phyloP scores from a whole-genome alignment of 2,797 vertebrate species.

The Poecilia gillii region DNA sequence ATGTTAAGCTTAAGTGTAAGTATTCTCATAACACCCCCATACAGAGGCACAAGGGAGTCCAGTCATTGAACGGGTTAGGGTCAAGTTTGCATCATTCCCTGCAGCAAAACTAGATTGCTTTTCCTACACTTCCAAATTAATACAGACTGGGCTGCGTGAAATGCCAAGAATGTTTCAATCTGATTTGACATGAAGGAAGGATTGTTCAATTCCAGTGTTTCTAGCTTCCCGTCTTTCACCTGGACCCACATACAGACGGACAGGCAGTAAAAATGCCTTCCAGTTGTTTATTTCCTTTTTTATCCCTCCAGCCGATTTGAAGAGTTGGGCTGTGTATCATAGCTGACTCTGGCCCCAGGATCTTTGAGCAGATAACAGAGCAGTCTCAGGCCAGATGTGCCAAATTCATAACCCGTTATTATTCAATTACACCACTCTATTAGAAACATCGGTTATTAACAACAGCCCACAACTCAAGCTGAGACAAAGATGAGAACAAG shows the following conservation, averaged over 20 bases:
- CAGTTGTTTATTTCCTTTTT: constrained; percentile 41
- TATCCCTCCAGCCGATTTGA: constrained; percentile 38
- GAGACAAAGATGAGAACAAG: constrained; percentile 35
- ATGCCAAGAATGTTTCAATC: constrained; percentile 78
- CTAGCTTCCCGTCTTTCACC: constrained; percentile 23
- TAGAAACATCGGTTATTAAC: constrained; percentile 56
- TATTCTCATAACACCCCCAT: constrained; percentile 65
- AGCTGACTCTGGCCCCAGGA: constrained; percentile 58
- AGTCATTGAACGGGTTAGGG: constrained; percentile 57
- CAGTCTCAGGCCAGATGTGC: constrained; percentile 59
- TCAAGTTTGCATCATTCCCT: constrained; percentile 50
- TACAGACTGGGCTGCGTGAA: constrained; percentile 61
- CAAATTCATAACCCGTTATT: constrained; percentile 73
- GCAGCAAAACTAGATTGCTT: constrained; percentile 70
- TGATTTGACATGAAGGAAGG: constrained; percentile 71
- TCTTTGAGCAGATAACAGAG: constrained; percentile 61
- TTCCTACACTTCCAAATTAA: constrained; percentile 58
- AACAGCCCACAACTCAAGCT: constrained; percentile 30
- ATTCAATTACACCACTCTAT: constrained; percentile 68
- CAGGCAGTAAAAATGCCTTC: constrained; percentile 50
- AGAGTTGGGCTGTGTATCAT: constrained; percentile 61
- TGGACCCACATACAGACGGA: constrained; percentile 27
- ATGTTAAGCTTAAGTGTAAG: constrained; percentile 61
- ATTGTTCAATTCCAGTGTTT: constrained; percentile 70
- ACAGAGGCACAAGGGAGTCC: constrained; percentile 51